Base-by-base conservation (phyloP, 1,140 invertebrate genomes). In the Drosophila baimaii region DNA sequence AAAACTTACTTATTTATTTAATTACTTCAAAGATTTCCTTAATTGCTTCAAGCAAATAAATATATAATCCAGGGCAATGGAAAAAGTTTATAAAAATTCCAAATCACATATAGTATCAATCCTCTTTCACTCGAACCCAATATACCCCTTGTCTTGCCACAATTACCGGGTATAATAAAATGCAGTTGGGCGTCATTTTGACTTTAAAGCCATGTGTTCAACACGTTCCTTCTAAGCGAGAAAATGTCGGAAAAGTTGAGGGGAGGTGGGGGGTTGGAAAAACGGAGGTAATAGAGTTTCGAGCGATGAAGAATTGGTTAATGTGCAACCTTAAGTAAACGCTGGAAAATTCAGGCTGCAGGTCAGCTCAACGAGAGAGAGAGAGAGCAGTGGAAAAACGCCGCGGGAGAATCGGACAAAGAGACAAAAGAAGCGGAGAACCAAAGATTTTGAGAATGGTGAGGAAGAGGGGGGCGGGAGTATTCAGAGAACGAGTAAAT, bases 401-500 rank as follows among this genome's bases (percentile, higher is more conserved):
- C 43, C 65, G 39, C n/a, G 7, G 27, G 46, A 68, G 68, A 57
- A 37, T 31, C 35, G 51, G 31, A 54, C 51, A 54, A 31, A 70
- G 66, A 46, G 35, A 15, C 51, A 15, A 46, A 35, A 23, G 41
- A 27, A 35, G 43, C 23, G 10, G 37, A 35, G 37, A 55, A 39
- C 44, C 46, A 41, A 41, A 31, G 35, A 41, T 61, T 54, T 52
- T 2, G 19, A n/a, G 19, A 35, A 35, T n/a, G n/a, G n/a, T n/a
- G 46, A 9, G 23, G 23, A 8, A 6, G 10, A 17, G 49, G 5
- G 33, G 51, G 35, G n/a, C n/a, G n/a, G n/a, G n/a, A n/a, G n/a
- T n/a, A 64, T 21, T 21, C 9, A 65, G 74, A 85, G 83, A 89
- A 89, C 84, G 70, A 89, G 84, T 89, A 89, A 84, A 89, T 80